Evolutionary conservation across 2,888 invertebrate species (phyloP).

Genomic region (Orthosia cruda): DNA sequence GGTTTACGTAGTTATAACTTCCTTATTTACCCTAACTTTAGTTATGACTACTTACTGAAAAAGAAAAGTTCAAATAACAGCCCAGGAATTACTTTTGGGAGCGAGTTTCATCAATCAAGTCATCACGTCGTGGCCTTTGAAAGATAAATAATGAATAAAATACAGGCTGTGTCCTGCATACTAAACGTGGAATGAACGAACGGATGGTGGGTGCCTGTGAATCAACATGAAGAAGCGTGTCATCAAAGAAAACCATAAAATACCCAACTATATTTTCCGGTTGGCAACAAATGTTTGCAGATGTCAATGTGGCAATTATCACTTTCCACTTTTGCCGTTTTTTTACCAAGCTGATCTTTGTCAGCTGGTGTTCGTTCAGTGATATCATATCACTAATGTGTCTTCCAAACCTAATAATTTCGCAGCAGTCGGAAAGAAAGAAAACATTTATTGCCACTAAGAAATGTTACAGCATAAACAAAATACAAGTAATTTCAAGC

Average conservation of each 20-base stretch:
- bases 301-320: background rate
- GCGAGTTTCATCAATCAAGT: slow-evolving; percentile 35
- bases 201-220: background rate
- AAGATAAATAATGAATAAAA: slow-evolving; percentile 39
- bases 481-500: too few relatives aligned
- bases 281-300: background rate
- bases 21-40: slow-evolving; percentile 54
- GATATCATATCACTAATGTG: slow-evolving; percentile 3
- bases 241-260: too few relatives aligned
- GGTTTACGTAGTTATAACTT: slow-evolving; percentile 57
- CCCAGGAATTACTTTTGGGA: slow-evolving; percentile 20
- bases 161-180: slow-evolving; percentile 10
- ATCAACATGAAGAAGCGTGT: slow-evolving; percentile 1
- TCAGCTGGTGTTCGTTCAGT: slow-evolving; percentile 8
- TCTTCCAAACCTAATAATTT: background rate
- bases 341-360: background rate
- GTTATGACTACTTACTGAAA: slow-evolving; percentile 43
- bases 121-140: slow-evolving; percentile 9
- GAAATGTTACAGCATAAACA: too few relatives aligned
- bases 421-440: background rate
- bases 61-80: slow-evolving; percentile 30
- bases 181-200: background rate
- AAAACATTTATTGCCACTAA: too few relatives aligned
- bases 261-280: background rate
- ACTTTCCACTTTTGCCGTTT: background rate